Percentiles rank a stretch among this genome's conserved stretches.
Conservation (phyloP, 1,140 invertebrate genomes). For the Drosophila novamexicana region DNA sequence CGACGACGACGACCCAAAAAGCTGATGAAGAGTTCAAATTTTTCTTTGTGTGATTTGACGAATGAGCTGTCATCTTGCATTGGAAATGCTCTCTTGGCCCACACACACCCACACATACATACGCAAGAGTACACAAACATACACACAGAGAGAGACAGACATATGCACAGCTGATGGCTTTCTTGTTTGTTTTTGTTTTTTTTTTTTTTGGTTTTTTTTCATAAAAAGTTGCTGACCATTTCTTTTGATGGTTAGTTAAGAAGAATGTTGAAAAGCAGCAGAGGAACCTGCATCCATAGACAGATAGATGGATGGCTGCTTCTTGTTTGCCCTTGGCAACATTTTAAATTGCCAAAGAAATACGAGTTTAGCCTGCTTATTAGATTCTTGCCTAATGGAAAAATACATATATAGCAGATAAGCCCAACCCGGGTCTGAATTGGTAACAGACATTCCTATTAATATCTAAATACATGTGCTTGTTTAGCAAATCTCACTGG, state of each 20-base stretch:
- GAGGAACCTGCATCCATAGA: constrained; percentile 8
- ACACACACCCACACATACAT: constrained; percentile 21
- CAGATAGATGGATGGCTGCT: constrained; percentile 13
- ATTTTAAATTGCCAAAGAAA: constrained; percentile 39
- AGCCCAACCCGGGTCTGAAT: no score
- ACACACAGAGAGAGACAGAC: constrained; percentile 8
- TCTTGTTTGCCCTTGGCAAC: constrained; percentile 36
- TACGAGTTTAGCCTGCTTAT: constrained; percentile 4
- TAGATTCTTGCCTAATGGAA: background rate
- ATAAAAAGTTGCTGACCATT: constrained; percentile 71
- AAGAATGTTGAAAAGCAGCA: constrained; percentile 47
- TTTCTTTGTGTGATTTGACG: constrained; percentile 82
- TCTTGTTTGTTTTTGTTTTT: constrained; percentile 60
- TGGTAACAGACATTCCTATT: no score
- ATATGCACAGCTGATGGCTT: constrained; percentile 60
- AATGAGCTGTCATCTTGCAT: constrained; percentile 82
- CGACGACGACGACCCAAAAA: constrained; percentile 60
- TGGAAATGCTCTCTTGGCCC: constrained; percentile 57
- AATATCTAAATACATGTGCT: no score
- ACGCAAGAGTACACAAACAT: background rate
- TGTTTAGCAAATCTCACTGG: no score
- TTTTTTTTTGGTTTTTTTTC: constrained; percentile 2
- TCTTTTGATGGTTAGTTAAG: constrained; percentile 69
- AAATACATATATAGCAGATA: background rate
- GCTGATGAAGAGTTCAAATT: constrained; percentile 81